Base-by-base conservation (phyloP, 2,113 vertebrate genomes). In the Tetrax tetrax region DNA sequence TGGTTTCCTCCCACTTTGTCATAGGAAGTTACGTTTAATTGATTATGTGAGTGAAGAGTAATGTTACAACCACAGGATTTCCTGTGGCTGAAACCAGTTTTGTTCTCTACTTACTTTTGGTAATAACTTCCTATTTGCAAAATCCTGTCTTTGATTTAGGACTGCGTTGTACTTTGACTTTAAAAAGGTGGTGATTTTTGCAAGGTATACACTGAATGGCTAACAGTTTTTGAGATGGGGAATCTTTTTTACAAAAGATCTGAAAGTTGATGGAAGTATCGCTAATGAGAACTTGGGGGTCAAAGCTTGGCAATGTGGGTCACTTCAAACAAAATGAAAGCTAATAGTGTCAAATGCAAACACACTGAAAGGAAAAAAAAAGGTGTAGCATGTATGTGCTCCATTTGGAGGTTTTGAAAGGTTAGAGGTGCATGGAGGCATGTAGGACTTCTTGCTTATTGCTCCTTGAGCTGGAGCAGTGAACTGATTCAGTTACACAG, bases 1-100 rank as follows among this genome's bases (percentile, higher is more conserved):
- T 93, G 93, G 74, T 94, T 97, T 97, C 95, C 78, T 91, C 70
- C 22, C 12, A 7, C 28, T 96, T 76, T 97, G 96, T 95, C 93
- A 70, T 90, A 94, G 97, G 96, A 98, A 97, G 87, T 94, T 66
- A 79, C 76, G 75, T 91, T 80, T 87, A 76, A 77, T 51, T 93
- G 92, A 95, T 96, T 91, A 86, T 95, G 87, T 95, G 94, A 48
- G 75, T 97, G 80, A 94, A 82, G 64, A 78, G 93, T 92, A 91
- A 72, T 89, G 68, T 89, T 81, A 87, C n/a, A 95, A 96, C 95
- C 91, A 76, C 89, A 97, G 98, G 98, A 98, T 98, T 98, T 98
- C 98, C 98, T 98, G 97, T 96, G 97, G 95, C 90, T 80, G 90
- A 97, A 95, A 93, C 48, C 80, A 63, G 59, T 95, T 89, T 76